phyloP scores from a whole-genome alignment of 2,113 vertebrate genomes.

The Oenanthe oenanthe region DNA sequence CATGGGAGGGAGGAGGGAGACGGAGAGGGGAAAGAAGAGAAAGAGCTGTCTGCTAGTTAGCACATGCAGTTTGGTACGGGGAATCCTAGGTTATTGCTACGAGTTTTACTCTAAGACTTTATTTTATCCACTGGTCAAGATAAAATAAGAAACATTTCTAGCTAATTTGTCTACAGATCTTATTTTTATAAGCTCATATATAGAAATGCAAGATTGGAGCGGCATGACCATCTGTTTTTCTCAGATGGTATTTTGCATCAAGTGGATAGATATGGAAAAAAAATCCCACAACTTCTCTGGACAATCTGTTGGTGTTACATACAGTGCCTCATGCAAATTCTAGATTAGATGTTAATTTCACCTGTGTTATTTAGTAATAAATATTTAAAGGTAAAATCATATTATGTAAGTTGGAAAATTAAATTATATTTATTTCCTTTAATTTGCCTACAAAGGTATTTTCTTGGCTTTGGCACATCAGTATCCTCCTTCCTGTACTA shows the following conservation, averaged over 20 bases:
- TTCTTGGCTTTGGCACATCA: background rate
- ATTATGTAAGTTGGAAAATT: background rate
- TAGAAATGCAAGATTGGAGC: background rate
- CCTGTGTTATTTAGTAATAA: background rate
- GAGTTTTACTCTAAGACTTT: background rate
- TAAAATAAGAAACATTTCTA: conserved; percentile 1
- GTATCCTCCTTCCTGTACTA: background rate
- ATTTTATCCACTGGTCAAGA: conserved; percentile 14
- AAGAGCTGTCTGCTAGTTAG: background rate
- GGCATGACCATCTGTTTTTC: conserved; percentile 26
- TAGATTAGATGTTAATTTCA: background rate
- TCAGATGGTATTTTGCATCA: conserved; percentile 30
- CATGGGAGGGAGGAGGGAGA: background rate
- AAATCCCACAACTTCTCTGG: background rate
- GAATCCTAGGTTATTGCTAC: background rate
- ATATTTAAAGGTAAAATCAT: background rate
- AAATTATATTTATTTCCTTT: background rate
- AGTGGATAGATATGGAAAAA: background rate
- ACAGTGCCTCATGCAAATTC: background rate
- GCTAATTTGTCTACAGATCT: background rate
- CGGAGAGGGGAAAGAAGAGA: background rate
- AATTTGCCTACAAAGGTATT: background rate
- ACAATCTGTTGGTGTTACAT: background rate
- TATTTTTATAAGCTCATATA: conserved; percentile 17
- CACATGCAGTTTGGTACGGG: background rate